Evolutionary conservation across 2,888 invertebrate genomes (phyloP).

Genomic region (Platycnemis pennipes): DNA sequence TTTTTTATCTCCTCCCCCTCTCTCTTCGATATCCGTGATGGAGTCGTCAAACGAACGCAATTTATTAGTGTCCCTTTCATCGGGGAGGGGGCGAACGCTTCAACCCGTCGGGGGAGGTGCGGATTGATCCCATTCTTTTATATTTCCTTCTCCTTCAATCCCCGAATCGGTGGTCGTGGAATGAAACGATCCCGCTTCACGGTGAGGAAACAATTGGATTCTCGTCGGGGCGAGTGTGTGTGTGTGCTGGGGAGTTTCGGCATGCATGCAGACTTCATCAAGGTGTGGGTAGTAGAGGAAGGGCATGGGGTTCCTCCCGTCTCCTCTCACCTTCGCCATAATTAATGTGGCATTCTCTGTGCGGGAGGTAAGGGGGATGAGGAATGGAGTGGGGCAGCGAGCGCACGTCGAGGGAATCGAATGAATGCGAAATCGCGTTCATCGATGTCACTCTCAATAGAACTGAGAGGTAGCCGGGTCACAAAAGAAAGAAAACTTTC

Average conservation of each 20-base stretch:
- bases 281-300: not conserved
- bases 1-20: not conserved
- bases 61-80: conserved; percentile 19
- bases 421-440: conserved; percentile 28
- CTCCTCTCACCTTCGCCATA: not conserved
- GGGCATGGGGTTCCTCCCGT: not conserved
- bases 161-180: not conserved
- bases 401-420: not conserved
- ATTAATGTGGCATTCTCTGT: conserved; percentile 16
- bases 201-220: not conserved
- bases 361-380: no score
- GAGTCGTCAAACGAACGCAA: conserved; percentile 15
- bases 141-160: not conserved
- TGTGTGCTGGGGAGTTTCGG: not conserved
- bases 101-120: not conserved
- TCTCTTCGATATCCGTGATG: not conserved
- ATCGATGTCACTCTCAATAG: conserved; percentile 22
- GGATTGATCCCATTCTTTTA: not conserved
- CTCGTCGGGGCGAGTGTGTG: not conserved
- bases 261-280: not conserved
- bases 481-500: conserved; percentile 10
- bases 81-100: not conserved
- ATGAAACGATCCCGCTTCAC: not conserved
- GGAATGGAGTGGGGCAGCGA: no score
- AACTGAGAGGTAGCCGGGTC: not conserved